A percentile compares a stretch with the other conserved stretches of the same genome.
These are phyloP conservation scores for Polydrusus cervinus DNA, from an alignment of 2,888 invertebrate genomes.

Conservation along the genomic window DNA sequence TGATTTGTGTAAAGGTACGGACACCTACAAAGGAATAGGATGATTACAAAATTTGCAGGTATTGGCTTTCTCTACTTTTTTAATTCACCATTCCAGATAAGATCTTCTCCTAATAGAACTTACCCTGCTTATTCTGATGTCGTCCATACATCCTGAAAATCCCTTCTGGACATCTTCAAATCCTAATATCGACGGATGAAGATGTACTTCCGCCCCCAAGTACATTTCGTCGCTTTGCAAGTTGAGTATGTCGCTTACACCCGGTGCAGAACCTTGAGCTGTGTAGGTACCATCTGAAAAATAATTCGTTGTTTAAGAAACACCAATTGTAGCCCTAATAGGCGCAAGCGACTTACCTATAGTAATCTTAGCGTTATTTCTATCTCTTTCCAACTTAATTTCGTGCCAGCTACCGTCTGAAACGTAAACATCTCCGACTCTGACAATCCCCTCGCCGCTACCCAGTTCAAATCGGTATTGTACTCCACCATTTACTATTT, in stretches of 20 bases:
- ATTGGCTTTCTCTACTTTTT: no score
- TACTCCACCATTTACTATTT: constrained; percentile 88
- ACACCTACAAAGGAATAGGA: constrained; percentile 62
- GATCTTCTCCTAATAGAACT: no score
- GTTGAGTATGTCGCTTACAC: constrained; percentile 88
- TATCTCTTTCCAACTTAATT: constrained; percentile 85
- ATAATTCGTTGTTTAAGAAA: background rate
- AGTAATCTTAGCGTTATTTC: constrained; percentile 84
- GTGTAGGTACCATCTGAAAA: constrained; percentile 79
- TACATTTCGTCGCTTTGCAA: constrained; percentile 88
- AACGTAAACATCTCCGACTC: constrained; percentile 84
- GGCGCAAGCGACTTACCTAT: constrained; percentile 68
- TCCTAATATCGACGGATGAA: constrained; percentile 82
- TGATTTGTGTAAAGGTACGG: constrained; percentile 83
- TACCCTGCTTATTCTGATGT: constrained; percentile 80
- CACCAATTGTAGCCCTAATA: background rate
- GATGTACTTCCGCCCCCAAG: constrained; percentile 87
- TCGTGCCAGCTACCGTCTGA: constrained; percentile 92
- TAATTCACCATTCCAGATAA: no score
- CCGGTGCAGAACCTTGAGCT: constrained; percentile 85
- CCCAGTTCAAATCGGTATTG: constrained; percentile 95
- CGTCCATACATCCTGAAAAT: constrained; percentile 93
- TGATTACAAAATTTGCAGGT: no score
- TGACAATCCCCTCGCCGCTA: constrained; percentile 89
- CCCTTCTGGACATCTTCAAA: constrained; percentile 86